Percentiles rank a stretch among this genome's conserved stretches.
Evolutionary conservation across 2,888 invertebrate genomes (phyloP).

Genomic region (Eupithecia abbreviata): DNA sequence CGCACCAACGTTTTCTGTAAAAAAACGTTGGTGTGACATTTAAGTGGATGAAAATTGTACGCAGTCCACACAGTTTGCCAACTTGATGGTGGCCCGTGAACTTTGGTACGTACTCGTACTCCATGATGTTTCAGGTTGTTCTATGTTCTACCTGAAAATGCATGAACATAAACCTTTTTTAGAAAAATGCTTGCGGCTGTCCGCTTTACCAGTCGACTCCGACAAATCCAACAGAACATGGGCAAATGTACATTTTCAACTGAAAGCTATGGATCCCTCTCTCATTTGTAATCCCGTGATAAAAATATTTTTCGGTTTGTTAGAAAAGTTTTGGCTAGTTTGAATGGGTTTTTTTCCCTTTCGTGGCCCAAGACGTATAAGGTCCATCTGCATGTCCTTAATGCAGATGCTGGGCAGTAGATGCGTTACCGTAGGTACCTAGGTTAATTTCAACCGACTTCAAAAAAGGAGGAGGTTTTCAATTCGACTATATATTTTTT

Average conservation of each 20-base stretch:
- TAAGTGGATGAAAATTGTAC: neutral
- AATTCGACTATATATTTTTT: too few relatives aligned
- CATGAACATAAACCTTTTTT: conserved; percentile 19
- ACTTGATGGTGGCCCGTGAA: neutral
- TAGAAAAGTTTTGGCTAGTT: neutral
- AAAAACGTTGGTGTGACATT: neutral
- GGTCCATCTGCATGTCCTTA: neutral
- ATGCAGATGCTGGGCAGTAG: neutral
- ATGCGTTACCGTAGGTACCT: neutral
- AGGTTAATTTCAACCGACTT: neutral
- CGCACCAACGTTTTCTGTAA: too few relatives aligned
- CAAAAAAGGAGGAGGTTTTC: too few relatives aligned
- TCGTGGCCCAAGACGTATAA: neutral
- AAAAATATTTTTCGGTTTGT: neutral
- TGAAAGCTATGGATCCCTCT: conserved; percentile 43
- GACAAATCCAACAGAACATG: conserved; percentile 54
- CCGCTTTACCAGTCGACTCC: conserved; percentile 34
- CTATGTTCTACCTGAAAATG: neutral
- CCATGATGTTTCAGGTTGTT: neutral
- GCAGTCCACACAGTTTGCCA: neutral
- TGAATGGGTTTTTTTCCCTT: neutral
- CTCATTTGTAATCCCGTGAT: conserved; percentile 38
- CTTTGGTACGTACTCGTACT: neutral
- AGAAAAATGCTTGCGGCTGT: conserved; percentile 28
- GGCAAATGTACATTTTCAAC: conserved; percentile 50